phyloP scores from a whole-genome alignment of 2,888 invertebrate genomes.

The Chymomyza caudatula region DNA sequence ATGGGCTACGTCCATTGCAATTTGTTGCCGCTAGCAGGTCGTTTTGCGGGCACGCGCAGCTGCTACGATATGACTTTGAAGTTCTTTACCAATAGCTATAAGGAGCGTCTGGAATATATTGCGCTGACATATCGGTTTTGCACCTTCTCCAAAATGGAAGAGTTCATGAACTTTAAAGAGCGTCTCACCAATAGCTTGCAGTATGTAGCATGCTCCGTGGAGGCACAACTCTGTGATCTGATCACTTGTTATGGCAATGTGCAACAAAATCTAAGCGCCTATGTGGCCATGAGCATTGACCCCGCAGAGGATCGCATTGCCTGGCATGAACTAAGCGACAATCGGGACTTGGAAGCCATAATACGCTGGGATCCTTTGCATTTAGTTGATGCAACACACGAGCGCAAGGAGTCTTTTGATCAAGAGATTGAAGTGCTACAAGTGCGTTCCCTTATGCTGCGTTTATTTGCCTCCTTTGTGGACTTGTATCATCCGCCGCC shows the following conservation, averaged over 20 bases:
- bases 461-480: slow-evolving; percentile 75
- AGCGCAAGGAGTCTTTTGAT: slow-evolving; percentile 73
- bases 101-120: slow-evolving; percentile 94
- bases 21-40: slow-evolving; percentile 85
- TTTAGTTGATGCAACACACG: slow-evolving; percentile 61
- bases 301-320: slow-evolving; percentile 81
- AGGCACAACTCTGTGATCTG: slow-evolving; percentile 85
- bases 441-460: slow-evolving; percentile 73
- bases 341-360: slow-evolving; percentile 87
- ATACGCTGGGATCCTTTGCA: slow-evolving; percentile 84
- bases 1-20: slow-evolving; percentile 91
- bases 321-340: slow-evolving; percentile 84
- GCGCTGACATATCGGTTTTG: slow-evolving; percentile 96
- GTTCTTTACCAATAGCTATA: slow-evolving; percentile 92
- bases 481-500: slow-evolving; percentile 72
- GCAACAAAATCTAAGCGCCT: slow-evolving; percentile 79
- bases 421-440: slow-evolving; percentile 76
- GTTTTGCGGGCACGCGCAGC: slow-evolving; percentile 84
- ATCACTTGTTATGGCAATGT: slow-evolving; percentile 78
- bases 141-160: slow-evolving; percentile 93
- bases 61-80: slow-evolving; percentile 87
- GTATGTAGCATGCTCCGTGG: slow-evolving; percentile 83
- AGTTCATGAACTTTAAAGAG: slow-evolving; percentile 91
- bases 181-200: slow-evolving; percentile 90
- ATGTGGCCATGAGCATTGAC: slow-evolving; percentile 81